phyloP scores from a whole-genome alignment of 2,888 invertebrate species.

The Spialia ferax region DNA sequence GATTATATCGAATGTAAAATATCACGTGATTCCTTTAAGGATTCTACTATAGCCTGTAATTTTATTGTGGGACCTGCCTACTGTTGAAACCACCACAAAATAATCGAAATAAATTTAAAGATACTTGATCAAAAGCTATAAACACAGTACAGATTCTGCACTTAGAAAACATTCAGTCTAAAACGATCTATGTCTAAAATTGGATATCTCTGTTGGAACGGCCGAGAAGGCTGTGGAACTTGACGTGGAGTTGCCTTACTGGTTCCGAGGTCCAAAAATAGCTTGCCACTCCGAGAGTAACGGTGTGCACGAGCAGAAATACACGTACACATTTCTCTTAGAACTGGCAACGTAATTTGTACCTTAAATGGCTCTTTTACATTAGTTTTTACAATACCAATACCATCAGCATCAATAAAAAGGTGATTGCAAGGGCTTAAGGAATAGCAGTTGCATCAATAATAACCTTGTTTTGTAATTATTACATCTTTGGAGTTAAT shows the following conservation, averaged over 20 bases:
- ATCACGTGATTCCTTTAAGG: neutral
- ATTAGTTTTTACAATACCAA: slow-evolving; percentile 46
- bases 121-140: neutral
- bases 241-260: slow-evolving; percentile 59
- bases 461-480: slow-evolving; percentile 31
- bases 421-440: slow-evolving; percentile 17
- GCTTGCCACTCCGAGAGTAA: slow-evolving; percentile 60
- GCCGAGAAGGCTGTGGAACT: slow-evolving; percentile 57
- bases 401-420: slow-evolving; percentile 13
- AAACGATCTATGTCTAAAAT: slow-evolving; percentile 55
- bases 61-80: too few relatives aligned
- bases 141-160: neutral
- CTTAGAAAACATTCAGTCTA: slow-evolving; percentile 30
- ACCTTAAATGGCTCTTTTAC: slow-evolving; percentile 51
- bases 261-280: slow-evolving; percentile 76
- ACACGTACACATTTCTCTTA: slow-evolving; percentile 77
- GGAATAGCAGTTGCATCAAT: slow-evolving; percentile 17
- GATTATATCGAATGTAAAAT: neutral
- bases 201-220: slow-evolving; percentile 54
- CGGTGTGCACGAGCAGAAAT: slow-evolving; percentile 65
- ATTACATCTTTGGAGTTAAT: slow-evolving; percentile 30
- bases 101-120: neutral
- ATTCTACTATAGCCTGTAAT: neutral
- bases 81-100: too few relatives aligned
- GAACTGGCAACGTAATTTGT: slow-evolving; percentile 65